Evolutionary conservation across 2,888 invertebrate genomes (phyloP), one percentile per base, ranked within the genome.

Genomic region (Apotomis betuletana): DNA sequence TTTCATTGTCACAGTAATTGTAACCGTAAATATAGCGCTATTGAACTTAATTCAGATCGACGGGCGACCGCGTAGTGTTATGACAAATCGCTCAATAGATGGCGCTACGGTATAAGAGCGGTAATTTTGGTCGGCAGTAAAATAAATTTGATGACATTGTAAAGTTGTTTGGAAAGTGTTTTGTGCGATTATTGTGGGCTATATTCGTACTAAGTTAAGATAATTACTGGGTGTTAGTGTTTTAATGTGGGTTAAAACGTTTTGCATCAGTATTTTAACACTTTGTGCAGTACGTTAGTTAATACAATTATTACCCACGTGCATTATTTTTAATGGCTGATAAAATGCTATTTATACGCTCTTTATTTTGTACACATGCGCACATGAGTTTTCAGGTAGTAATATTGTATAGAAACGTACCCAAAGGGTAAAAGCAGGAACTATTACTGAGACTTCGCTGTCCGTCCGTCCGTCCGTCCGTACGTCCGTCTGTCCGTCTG

Each of bases 1-100:
- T 80, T 81, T 80, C 77, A 77, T 76, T 83, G 87, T 88, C 83
- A 82, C 78, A 77, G 83, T 87, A 88, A 91, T 91, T 88, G 86
- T 83, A 85, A 81, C 90, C 86, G 84, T 91, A 87, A 81, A 74
- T 65, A 55, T 74, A 76, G 74, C 9, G 73, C 44, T 10, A 79
- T 90, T 90, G 84, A 86, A 87, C 79, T 78, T 84, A 82, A 85
- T 88, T 80, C 77, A 74, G 80, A 75, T 77, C 70, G 78, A 76
- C 74, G 76, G 76, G 74, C 69, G 67, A 49, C 63, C 44, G 75
- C 75, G 79, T 77, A 41, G 41, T 80, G 82, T 81, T 82, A 76
- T 79, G 76, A 78, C 76, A 77, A 76, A 75, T 80, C 78, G 63
- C 74, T 75, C 81, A 81, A 80, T 72, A 74, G 74, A 74, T 74